Conservation (phyloP, 1,140 invertebrate species). For the Bombus picipes region DNA sequence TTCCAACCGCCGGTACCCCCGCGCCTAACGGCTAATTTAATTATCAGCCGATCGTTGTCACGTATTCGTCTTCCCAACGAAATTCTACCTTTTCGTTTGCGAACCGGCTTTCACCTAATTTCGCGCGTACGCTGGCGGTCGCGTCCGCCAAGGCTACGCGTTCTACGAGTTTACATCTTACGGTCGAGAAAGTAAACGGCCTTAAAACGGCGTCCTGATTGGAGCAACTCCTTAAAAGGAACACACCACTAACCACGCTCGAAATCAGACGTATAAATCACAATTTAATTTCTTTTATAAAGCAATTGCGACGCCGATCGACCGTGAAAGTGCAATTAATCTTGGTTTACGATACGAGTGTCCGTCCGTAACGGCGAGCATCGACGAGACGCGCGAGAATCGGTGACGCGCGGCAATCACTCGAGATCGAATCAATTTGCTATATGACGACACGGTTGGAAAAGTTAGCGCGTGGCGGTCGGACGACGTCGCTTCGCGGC, state of each 20-base stretch:
- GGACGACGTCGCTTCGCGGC: too few relatives aligned
- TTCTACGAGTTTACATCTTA: background rate
- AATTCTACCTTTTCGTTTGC: background rate
- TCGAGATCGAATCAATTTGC: background rate
- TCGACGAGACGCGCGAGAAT: background rate
- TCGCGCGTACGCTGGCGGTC: background rate
- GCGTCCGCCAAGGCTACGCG: constrained; percentile 1
- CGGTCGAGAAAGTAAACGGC: constrained; percentile 47
- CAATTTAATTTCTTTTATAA: constrained; percentile 46
- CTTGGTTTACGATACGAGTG: constrained; percentile 28
- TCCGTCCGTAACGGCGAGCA: background rate
- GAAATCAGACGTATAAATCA: constrained; percentile 54
- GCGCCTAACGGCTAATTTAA: too few relatives aligned
- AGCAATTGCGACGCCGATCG: constrained; percentile 46
- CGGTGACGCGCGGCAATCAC: background rate
- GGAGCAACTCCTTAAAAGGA: constrained; percentile 33
- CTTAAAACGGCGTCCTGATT: constrained; percentile 35
- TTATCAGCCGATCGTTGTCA: too few relatives aligned
- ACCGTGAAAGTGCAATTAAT: constrained; percentile 50
- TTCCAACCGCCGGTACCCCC: too few relatives aligned
- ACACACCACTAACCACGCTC: background rate
- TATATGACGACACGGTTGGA: background rate
- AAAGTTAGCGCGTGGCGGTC: too few relatives aligned
- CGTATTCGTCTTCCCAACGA: too few relatives aligned
- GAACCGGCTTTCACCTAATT: constrained; percentile 32